These are phyloP conservation scores for Lanius collurio DNA, from an alignment of 2,113 vertebrate species.

Conservation along the genomic window DNA sequence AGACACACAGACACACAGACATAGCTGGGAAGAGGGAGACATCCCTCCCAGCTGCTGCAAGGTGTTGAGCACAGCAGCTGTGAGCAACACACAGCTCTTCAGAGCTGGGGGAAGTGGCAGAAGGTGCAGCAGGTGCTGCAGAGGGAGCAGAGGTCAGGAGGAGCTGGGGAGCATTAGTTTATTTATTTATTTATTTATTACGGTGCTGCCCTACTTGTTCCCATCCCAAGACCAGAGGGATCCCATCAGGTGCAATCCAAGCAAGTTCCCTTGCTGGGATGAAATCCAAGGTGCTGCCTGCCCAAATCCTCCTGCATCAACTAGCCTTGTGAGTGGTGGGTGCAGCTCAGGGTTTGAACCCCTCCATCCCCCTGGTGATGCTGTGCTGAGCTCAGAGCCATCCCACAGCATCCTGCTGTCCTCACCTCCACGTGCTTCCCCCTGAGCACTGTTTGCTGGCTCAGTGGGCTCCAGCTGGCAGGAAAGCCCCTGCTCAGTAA, in stretches of 20 bases:
- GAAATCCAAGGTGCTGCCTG: background rate
- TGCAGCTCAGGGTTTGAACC: background rate
- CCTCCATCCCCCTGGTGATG: background rate
- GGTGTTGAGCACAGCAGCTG: rapidly evolving
- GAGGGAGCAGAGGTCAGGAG: background rate
- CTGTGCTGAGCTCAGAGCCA: background rate
- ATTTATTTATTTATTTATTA: background rate
- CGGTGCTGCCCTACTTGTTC: background rate
- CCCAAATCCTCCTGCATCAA: background rate
- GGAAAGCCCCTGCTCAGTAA: background rate
- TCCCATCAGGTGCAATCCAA: background rate
- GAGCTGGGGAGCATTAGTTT: background rate
- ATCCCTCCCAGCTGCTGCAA: background rate
- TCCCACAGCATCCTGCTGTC: background rate
- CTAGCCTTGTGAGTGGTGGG: background rate
- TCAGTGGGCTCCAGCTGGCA: background rate
- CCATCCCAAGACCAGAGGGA: rapidly evolving
- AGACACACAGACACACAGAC: background rate
- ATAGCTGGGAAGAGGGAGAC: background rate
- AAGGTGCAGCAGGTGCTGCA: background rate
- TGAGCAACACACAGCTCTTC: rapidly evolving
- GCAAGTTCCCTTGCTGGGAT: background rate
- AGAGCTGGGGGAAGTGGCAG: background rate
- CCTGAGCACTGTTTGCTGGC: background rate
- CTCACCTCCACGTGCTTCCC: background rate